Evolutionary conservation across 2,797 vertebrate species (phyloP).

Genomic region (Cirrhinus molitorella): DNA sequence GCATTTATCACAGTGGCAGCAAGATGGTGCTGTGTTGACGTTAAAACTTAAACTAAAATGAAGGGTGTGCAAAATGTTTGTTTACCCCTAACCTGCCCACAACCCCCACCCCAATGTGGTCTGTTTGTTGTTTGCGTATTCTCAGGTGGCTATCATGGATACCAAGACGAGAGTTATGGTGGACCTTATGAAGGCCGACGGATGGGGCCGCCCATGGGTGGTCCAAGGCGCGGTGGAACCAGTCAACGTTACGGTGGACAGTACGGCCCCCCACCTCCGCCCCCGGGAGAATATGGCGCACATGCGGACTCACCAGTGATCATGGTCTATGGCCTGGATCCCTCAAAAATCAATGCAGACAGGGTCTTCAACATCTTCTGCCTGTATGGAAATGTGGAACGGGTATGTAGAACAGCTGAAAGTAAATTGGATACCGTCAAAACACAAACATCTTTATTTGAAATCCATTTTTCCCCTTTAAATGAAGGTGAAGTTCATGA

Average conservation of each 20-base stretch:
- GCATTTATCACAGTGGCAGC: constrained; percentile 59
- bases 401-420: constrained; percentile 76
- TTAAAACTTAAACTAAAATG: constrained; percentile 1
- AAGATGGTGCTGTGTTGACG: constrained; percentile 60
- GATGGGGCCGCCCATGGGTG: constrained; percentile 88
- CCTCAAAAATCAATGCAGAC: constrained; percentile 91
- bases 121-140: constrained; percentile 69
- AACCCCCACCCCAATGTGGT: neutral
- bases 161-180: constrained; percentile 87
- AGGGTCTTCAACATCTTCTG: constrained; percentile 95
- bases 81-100: neutral
- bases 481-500: constrained; percentile 93
- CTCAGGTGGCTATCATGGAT: constrained; percentile 86
- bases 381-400: constrained; percentile 92
- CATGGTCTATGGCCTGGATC: constrained; percentile 93
- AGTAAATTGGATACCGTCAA: too few species aligned
- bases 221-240: constrained; percentile 79
- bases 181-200: constrained; percentile 85
- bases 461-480: neutral
- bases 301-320: constrained; percentile 92
- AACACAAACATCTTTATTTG: neutral
- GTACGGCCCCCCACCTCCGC: constrained; percentile 86
- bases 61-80: constrained; percentile 16
- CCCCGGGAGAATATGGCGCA: constrained; percentile 82
- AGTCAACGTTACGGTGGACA: constrained; percentile 84